Evolutionary conservation across 2,113 vertebrate genomes (phyloP).

Genomic region (Sorex araneus): DNA sequence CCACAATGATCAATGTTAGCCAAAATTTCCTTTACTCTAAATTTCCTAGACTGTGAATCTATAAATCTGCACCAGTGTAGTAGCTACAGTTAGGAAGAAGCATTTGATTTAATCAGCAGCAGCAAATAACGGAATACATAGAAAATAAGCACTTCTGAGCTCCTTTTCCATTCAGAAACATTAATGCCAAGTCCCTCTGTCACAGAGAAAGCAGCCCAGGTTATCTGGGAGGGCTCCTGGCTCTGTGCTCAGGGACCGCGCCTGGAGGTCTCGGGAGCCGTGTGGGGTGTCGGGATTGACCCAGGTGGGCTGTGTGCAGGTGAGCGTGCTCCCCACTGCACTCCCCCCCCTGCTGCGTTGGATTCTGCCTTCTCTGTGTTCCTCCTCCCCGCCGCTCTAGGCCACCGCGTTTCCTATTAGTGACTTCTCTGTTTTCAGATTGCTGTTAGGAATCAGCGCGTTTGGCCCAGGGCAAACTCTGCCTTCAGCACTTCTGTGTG

Average conservation of each 20-base stretch:
- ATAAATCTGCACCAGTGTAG: constrained; percentile 47
- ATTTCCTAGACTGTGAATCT: neutral
- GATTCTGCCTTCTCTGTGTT: neutral
- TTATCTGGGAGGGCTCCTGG: neutral
- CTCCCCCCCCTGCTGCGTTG: neutral
- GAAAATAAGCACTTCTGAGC: constrained; percentile 13
- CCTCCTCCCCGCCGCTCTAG: neutral
- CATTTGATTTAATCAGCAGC: constrained; percentile 18
- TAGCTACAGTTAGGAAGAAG: constrained; percentile 51
- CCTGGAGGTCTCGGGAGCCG: too few relatives aligned
- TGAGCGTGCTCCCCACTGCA: too few relatives aligned
- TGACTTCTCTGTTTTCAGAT: constrained; percentile 18
- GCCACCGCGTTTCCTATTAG: neutral
- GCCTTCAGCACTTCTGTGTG: neutral
- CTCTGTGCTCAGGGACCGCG: too few relatives aligned
- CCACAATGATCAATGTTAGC: constrained; percentile 45
- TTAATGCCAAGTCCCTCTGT: neutral
- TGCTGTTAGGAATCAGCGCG: too few relatives aligned
- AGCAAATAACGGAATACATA: neutral
- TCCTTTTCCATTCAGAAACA: constrained; percentile 38
- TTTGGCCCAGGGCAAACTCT: too few relatives aligned
- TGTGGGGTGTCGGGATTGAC: too few relatives aligned
- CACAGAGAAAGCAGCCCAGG: neutral
- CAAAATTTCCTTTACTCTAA: constrained; percentile 51
- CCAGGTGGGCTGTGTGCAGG: too few relatives aligned